Base-by-base conservation (phyloP, 2,797 vertebrate genomes). In the Yasuhikotakia modesta region DNA sequence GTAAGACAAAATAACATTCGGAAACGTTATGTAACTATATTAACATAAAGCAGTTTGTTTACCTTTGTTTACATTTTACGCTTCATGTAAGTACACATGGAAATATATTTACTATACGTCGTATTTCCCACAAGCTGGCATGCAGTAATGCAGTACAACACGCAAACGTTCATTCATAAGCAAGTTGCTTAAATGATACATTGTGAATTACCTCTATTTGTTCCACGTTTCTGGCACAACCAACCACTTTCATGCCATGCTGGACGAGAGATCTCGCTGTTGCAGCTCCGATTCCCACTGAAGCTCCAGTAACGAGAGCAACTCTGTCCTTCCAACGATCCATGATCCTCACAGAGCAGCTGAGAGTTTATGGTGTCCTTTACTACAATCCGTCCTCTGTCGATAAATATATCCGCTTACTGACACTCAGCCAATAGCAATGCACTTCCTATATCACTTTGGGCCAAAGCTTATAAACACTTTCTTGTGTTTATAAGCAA, bases 251-350 rank as follows among this genome's bases (percentile, higher is more conserved):
- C 92, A 96, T 93, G 21, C 95, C 94, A 73, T 85, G 86, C 60
- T 93, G 92, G 76, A 95, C 95, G 82, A 96, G 86, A 68, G 93
- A 93, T 72, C 90, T 88, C 7, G 91, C 92, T 53, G 94, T 84
- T 1, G 93, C 91, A 55, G 94, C 94, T 5, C 95, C 94, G 70
- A 95, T 95, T 66, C 94, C 95, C 65, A 88, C 92, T 10, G 94
- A 96, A 17, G 95, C 94, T 46, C 95, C 95, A 14, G 94, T 96
- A 80, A 96, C 94, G 72, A 96, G 87, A 16, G 94, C 95, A 77
- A 95, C 92, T 65, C 94, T 93, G 72, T 88, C 93, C 78, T 77
- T 84, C 95, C 95, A 96, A 80, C 94, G 92, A 83, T 96, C 91
- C 95, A 95, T 95, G 79, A 60, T 46, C 10, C 35, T 39, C 35